Percentiles rank a stretch among this genome's conserved stretches.
These are phyloP conservation scores for Leucopsar rothschildi DNA, from an alignment of 2,113 vertebrate genomes.

Conservation along the genomic window DNA sequence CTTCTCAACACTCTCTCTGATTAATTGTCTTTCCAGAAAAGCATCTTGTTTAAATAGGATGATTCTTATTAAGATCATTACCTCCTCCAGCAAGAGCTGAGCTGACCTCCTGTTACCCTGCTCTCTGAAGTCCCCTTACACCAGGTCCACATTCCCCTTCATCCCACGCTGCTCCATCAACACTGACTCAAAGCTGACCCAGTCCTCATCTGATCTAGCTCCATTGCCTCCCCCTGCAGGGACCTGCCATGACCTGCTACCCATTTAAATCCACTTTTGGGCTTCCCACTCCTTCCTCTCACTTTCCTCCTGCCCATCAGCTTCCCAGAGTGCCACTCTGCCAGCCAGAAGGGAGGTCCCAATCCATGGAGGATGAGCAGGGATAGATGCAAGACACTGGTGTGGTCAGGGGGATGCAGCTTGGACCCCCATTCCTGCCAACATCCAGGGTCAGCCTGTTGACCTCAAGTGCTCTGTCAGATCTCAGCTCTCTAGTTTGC, in stretches of 20 bases:
- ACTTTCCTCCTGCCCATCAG: background rate
- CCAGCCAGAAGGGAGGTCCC: background rate
- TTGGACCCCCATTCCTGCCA: background rate
- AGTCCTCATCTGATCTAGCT: background rate
- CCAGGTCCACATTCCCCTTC: background rate
- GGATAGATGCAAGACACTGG: background rate
- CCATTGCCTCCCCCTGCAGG: background rate
- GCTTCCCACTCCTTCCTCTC: background rate
- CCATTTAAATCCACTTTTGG: background rate
- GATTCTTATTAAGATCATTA: conserved; percentile 69
- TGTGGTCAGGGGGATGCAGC: background rate
- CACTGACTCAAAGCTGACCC: background rate
- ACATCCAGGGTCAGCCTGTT: background rate
- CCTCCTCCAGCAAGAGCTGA: conserved; percentile 59
- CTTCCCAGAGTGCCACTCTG: background rate
- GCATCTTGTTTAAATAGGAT: conserved; percentile 60
- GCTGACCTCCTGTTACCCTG: conserved; percentile 32
- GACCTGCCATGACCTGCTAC: background rate
- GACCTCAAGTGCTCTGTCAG: background rate
- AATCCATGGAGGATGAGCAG: background rate
- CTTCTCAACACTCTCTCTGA: background rate
- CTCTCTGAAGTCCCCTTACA: conserved; percentile 33
- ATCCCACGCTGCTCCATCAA: background rate
- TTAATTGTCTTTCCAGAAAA: conserved; percentile 49
- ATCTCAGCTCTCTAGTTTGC: background rate